Percentiles rank a stretch among this genome's conserved stretches.
Evolutionary conservation across 2,113 vertebrate genomes (phyloP).

Genomic region (Rhea pennata): DNA sequence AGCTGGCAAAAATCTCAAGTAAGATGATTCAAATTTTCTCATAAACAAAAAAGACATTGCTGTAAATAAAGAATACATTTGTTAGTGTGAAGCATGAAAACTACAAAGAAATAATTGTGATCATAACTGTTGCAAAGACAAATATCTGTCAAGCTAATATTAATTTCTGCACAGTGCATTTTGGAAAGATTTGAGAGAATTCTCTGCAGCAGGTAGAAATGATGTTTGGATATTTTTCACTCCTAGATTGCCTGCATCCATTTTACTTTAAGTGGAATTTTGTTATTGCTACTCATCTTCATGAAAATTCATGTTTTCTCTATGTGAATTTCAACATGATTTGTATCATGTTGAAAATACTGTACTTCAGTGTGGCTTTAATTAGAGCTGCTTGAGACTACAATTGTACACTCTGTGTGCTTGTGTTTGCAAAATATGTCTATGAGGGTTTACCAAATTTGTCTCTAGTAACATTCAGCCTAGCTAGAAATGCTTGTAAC

Average conservation of each 20-base stretch:
- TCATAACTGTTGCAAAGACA: background rate
- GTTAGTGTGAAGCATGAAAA: background rate
- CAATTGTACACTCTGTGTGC: background rate
- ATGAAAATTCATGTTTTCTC: background rate
- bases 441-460: background rate
- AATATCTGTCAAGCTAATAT: background rate
- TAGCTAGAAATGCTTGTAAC: background rate
- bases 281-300: background rate
- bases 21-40: conserved; percentile 6
- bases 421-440: background rate
- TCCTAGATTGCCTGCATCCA: background rate
- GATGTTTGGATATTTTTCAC: background rate
- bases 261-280: background rate
- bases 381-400: background rate
- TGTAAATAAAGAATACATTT: conserved; percentile 10
- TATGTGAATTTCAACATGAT: background rate
- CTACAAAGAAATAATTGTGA: background rate
- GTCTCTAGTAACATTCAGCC: background rate
- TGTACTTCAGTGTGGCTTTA: background rate
- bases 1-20: background rate
- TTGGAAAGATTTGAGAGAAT: background rate
- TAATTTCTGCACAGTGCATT: background rate
- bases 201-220: background rate
- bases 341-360: background rate
- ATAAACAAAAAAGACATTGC: background rate